These are phyloP conservation scores for Todiramphus chloris DNA, from an alignment of 2,113 vertebrate species.

Conservation along the genomic window DNA sequence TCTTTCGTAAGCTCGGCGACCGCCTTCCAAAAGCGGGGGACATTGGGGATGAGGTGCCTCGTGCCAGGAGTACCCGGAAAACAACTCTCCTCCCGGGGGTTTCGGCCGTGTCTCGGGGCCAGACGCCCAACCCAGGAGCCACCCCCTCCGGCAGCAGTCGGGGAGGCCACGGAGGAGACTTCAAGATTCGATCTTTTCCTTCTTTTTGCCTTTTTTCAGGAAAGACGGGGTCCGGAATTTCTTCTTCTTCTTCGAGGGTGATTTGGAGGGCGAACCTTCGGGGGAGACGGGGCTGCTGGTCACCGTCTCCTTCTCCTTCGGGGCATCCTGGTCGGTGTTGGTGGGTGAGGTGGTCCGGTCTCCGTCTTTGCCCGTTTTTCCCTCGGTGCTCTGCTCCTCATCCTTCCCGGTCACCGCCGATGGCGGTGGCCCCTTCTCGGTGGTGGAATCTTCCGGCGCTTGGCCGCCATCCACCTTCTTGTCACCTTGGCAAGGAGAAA, in stretches of 20 bases:
- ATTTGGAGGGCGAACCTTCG: conserved; percentile 94
- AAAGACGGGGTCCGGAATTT: conserved; percentile 98
- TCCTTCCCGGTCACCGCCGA: conserved; percentile 84
- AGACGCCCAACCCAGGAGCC: background rate
- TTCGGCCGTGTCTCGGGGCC: background rate
- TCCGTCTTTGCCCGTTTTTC: conserved; percentile 81
- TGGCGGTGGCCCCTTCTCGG: background rate
- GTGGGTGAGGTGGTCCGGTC: conserved; percentile 79
- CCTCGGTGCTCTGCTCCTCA: conserved; percentile 81
- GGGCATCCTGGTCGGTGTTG: conserved; percentile 69
- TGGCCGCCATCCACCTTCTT: conserved; percentile 64
- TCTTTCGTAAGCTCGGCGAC: background rate
- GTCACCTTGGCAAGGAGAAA: conserved; percentile 42
- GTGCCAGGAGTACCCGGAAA: background rate
- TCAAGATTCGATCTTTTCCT: conserved; percentile 94
- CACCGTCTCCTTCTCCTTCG: conserved; percentile 79
- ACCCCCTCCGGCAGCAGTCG: fast-evolving
- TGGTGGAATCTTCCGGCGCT: background rate
- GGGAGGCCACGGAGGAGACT: conserved; percentile 6
- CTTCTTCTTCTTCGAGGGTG: conserved; percentile 99
- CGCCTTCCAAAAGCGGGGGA: background rate
- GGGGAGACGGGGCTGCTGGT: conserved; percentile 83
- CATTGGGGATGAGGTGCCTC: background rate
- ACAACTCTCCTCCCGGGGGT: background rate
- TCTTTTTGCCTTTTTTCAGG: conserved; percentile 96